phyloP scores from a whole-genome alignment of 1,140 invertebrate species.

The Cyclargus thomasi region DNA sequence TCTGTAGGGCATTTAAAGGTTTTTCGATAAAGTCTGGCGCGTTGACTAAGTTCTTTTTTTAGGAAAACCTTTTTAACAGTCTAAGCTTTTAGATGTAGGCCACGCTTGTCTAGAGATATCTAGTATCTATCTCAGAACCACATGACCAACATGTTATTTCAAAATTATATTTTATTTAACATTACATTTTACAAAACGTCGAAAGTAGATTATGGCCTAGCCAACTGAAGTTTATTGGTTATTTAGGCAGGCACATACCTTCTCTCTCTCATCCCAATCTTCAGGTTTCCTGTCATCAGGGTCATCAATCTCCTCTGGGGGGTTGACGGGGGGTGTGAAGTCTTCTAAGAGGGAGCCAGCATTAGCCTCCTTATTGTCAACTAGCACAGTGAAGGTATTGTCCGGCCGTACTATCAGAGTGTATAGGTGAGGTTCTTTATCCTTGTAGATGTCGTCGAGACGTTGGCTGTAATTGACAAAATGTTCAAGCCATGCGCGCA shows the following conservation, averaged over 20 bases:
- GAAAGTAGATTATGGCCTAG: too few species aligned
- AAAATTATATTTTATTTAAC: too few species aligned
- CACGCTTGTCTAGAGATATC: too few species aligned
- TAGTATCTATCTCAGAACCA: too few species aligned
- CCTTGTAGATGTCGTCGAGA: constrained; percentile 93
- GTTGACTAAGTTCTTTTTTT: too few species aligned
- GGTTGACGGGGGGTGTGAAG: constrained; percentile 95
- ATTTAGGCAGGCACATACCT: constrained; percentile 57
- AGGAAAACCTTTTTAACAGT: too few species aligned
- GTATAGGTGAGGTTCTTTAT: constrained; percentile 97
- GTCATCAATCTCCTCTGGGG: constrained; percentile 96
- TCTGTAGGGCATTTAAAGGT: constrained; percentile 64
- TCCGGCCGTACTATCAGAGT: constrained; percentile 92
- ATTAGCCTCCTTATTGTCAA: constrained; percentile 88
- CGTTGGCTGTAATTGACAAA: constrained; percentile 78
- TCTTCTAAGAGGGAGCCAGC: constrained; percentile 92
- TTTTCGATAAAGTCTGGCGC: too few species aligned
- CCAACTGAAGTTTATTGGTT: too few species aligned
- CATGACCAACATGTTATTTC: too few species aligned
- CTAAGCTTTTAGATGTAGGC: too few species aligned
- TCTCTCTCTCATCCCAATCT: constrained; percentile 98
- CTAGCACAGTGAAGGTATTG: constrained; percentile 84
- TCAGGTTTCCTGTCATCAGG: constrained; percentile 91
- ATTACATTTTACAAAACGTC: too few species aligned
- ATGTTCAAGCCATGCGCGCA: too few species aligned